phyloP scores from a whole-genome alignment of 2,888 invertebrate species.

The Nesidiocoris tenuis region DNA sequence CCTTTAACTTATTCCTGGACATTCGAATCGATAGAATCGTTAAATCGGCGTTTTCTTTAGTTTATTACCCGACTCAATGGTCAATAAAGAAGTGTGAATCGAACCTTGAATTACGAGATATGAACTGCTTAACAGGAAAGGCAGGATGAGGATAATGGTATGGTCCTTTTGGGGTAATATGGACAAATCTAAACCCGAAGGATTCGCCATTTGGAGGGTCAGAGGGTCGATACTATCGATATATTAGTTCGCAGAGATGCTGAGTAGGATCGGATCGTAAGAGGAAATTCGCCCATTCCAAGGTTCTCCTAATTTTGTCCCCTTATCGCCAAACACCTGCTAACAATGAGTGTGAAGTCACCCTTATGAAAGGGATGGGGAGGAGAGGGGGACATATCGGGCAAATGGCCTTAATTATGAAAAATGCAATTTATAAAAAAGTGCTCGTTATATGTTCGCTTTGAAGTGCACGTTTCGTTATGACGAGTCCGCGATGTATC shows the following conservation, averaged over 20 bases:
- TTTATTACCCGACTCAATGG: too few species aligned
- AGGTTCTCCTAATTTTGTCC: slow-evolving; percentile 26
- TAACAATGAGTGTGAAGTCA: neutral
- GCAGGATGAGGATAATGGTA: neutral
- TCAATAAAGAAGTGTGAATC: too few species aligned
- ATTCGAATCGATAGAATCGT: too few species aligned
- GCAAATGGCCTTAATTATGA: neutral
- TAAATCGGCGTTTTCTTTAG: too few species aligned
- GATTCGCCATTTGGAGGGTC: too few species aligned
- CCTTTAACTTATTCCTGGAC: too few species aligned
- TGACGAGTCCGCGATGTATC: too few species aligned
- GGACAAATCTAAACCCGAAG: slow-evolving; percentile 24
- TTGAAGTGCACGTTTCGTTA: too few species aligned
- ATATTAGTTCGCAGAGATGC: slow-evolving; percentile 14
- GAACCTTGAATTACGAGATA: neutral
- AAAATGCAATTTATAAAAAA: too few species aligned
- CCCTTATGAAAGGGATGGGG: neutral
- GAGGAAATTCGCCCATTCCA: slow-evolving; percentile 3
- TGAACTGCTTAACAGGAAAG: neutral
- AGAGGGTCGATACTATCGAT: slow-evolving; percentile 11
- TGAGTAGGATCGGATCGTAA: neutral
- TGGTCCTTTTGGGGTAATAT: slow-evolving; percentile 14
- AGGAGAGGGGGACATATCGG: neutral
- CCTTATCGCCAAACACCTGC: slow-evolving; percentile 30
- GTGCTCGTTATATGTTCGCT: too few species aligned